phyloP scores from a whole-genome alignment of 2,797 vertebrate genomes.

The Falco berigora region DNA sequence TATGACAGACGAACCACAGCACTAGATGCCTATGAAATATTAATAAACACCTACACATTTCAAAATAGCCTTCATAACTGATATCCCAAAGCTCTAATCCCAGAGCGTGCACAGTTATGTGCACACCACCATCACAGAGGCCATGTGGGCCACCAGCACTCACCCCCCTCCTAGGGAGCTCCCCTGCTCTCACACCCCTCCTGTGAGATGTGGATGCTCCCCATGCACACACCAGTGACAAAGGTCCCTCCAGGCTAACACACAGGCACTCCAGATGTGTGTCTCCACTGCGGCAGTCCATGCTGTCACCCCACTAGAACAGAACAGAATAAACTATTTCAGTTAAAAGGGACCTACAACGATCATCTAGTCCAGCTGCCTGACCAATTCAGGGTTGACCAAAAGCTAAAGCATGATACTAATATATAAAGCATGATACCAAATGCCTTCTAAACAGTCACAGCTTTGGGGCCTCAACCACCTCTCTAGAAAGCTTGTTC shows the following conservation, averaged over 20 bases:
- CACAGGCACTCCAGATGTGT: neutral
- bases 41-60: neutral
- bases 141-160: neutral
- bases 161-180: neutral
- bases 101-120: accelerated
- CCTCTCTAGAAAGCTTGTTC: neutral
- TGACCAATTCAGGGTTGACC: no score
- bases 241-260: neutral
- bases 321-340: neutral
- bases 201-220: neutral
- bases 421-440: no score
- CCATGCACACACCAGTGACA: neutral
- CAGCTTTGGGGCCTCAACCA: no score
- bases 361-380: no score
- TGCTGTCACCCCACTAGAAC: neutral
- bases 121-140: neutral
- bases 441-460: no score
- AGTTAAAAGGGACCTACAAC: neutral
- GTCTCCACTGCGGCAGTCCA: neutral
- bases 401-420: no score
- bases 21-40: neutral
- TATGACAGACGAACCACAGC: neutral
- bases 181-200: neutral
- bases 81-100: neutral
- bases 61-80: neutral